Conservation (phyloP, 2,888 invertebrate species). For the Scrobipalpa atriplicella region DNA sequence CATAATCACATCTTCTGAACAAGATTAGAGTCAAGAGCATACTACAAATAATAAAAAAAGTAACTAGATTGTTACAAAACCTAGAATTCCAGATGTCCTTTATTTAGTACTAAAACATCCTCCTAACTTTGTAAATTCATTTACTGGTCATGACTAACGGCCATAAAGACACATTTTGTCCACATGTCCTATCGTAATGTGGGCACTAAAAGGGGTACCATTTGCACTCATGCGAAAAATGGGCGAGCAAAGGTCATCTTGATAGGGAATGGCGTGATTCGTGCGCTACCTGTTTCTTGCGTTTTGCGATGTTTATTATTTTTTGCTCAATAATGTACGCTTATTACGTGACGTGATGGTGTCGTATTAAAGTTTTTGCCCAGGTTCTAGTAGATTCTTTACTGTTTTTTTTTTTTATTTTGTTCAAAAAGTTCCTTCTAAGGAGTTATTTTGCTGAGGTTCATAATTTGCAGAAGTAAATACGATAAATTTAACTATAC, state of each 20-base stretch:
- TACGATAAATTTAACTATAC: no score
- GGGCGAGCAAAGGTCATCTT: slow-evolving; percentile 1
- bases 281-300: background rate
- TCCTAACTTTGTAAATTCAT: slow-evolving; percentile 27
- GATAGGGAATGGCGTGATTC: slow-evolving; percentile 4
- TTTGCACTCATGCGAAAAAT: slow-evolving; percentile 27
- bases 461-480: no score
- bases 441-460: no score
- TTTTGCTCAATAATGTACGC: background rate
- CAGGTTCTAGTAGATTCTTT: no score
- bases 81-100: background rate
- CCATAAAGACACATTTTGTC: slow-evolving; percentile 33
- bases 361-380: background rate
- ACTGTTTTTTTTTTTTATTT: no score
- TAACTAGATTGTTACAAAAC: no score
- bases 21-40: no score
- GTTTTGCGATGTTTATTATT: background rate
- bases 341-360: background rate
- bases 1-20: no score
- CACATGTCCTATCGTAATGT: slow-evolving; percentile 33
- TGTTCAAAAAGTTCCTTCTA: no score
- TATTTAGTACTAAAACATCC: slow-evolving; percentile 2
- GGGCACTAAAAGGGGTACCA: slow-evolving; percentile 32
- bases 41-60: no score
- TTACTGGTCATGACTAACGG: slow-evolving; percentile 23